Base-by-base conservation (phyloP, 2,888 invertebrate species). In the Microctonus hyperodae region DNA sequence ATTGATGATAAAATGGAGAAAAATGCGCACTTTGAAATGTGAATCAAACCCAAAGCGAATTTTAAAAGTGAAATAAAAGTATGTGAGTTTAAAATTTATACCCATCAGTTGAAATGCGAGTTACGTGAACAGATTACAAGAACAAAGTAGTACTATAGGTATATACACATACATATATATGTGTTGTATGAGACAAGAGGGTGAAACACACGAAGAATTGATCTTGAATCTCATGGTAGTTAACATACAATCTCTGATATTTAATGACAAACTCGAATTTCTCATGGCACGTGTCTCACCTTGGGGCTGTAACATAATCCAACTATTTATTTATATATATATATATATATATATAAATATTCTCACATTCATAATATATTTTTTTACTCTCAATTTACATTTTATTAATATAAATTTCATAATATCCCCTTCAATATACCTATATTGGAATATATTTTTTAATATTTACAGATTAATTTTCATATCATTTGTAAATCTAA, bases 71-170 rank as follows among this genome's bases (percentile, higher is more conserved):
- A 7, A 28, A 28, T 28, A 5, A 28, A 5, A 28, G 28, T 28
- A 28, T 7, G 7, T 5, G 28, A 5, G 28, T 28, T 7, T 28
- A 28, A 28, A 7, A 25, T 23, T 25, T 48, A 22, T 33, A n/a
- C 23, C 16, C 16, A 35, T 40, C 28, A 44, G 31, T 23, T 40
- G 53, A 63, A 63, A 63, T 63, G 40, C 53, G 55, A 40, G 53
- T 63, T 63, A 55, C 55, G 55, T 63, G 63, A 63, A 55, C 40
- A 40, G 55, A 63, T 63, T 63, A 40, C 63, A 37, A 22, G 20
- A 63, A 25, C 23, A 4, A 51, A 35, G 53, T 33, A 35, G 28
- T 28, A 28, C 7, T 28, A 5, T 28, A n/a, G n/a, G n/a, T n/a
- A n/a, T n/a, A n/a, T n/a, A n/a, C n/a, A n/a, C n/a, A n/a, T n/a